Evolutionary conservation across 2,113 vertebrate species (phyloP).

Genomic region (Mormyrus lacerda): DNA sequence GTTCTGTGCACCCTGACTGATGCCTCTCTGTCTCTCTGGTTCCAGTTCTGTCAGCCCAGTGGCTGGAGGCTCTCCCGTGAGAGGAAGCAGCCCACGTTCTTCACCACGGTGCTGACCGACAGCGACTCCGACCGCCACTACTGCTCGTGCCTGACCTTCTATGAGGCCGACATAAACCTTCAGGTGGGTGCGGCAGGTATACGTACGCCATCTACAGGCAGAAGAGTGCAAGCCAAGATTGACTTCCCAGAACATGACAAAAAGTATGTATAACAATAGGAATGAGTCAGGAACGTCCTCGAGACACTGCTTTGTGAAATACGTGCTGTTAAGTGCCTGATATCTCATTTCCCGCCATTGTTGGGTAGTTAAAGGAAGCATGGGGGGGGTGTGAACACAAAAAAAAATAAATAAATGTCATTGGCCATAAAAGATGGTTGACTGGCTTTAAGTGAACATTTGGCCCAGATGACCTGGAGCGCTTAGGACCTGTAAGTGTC

Average conservation of each 20-base stretch:
- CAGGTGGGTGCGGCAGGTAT: slow-evolving; percentile 64
- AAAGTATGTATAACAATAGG: background rate
- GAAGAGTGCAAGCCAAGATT: background rate
- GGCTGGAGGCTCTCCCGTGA: slow-evolving; percentile 90
- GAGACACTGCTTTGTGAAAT: background rate
- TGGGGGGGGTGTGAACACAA: background rate
- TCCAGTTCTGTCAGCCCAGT: slow-evolving; percentile 92
- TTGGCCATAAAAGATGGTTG: background rate
- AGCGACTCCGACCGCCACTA: slow-evolving; percentile 96
- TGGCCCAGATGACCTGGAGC: background rate
- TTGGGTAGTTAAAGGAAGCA: background rate
- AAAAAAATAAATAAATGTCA: background rate
- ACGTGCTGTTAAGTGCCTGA: background rate
- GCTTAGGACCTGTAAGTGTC: background rate
- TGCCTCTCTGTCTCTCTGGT: slow-evolving; percentile 26
- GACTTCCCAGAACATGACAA: background rate
- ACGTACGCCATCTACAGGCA: background rate
- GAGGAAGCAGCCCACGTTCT: slow-evolving; percentile 85
- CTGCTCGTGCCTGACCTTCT: slow-evolving; percentile 94
- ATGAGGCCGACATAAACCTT: slow-evolving; percentile 90
- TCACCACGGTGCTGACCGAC: slow-evolving; percentile 92
- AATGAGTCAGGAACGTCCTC: background rate
- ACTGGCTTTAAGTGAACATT: background rate
- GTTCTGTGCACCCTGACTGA: background rate
- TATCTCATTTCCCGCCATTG: background rate